A percentile compares a stretch with the other conserved stretches of the same genome.
Conservation (phyloP, 2,888 invertebrate genomes). For the Bembecia ichneumoniformis region DNA sequence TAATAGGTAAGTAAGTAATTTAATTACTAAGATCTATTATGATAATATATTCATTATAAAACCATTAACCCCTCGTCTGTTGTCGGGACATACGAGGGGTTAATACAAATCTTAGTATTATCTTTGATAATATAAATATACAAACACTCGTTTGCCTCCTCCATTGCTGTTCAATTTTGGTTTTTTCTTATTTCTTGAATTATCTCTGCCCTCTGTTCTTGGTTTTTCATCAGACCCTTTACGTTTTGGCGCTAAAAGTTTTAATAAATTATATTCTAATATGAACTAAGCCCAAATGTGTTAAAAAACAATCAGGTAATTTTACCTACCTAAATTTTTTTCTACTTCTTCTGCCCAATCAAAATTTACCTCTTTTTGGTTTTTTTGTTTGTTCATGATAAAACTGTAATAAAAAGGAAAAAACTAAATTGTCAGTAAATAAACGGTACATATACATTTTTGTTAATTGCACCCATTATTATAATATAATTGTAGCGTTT, state of each 20-base stretch:
- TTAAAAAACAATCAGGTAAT: neutral
- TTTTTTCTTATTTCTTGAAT: constrained; percentile 20
- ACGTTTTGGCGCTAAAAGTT: neutral
- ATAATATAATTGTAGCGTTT: no score
- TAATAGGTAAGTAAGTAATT: neutral
- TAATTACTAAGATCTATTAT: neutral
- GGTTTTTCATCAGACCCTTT: neutral
- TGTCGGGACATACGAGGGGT: no score
- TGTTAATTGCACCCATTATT: no score
- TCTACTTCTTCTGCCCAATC: neutral
- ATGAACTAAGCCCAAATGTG: neutral
- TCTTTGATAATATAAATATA: neutral
- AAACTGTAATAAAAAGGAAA: neutral
- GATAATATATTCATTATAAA: neutral
- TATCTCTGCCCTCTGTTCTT: constrained; percentile 7
- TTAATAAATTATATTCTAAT: neutral
- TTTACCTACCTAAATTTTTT: neutral
- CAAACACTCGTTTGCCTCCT: neutral
- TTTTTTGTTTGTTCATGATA: neutral
- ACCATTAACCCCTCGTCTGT: neutral
- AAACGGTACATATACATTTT: no score
- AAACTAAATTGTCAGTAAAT: no score
- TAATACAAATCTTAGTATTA: no score
- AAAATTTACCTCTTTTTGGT: neutral
- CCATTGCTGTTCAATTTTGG: neutral